A percentile compares a stretch with the other conserved stretches of the same genome.
Conservation (phyloP, 2,113 vertebrate species). For the Poeciliopsis prolifica region DNA sequence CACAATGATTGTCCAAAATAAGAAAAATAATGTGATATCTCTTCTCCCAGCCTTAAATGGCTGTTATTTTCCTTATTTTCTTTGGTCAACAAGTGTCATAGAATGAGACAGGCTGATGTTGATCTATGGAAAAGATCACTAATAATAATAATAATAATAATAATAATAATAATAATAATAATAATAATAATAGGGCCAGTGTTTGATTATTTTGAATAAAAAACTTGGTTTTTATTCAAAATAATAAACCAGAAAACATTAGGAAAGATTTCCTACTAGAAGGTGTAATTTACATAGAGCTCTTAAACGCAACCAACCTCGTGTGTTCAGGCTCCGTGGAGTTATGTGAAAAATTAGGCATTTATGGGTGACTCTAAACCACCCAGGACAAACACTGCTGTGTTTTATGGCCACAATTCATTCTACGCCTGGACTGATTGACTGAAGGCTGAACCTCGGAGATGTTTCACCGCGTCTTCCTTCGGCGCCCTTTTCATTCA, state of each 20-base stretch:
- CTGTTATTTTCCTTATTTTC: too few species aligned
- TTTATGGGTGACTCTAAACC: neutral
- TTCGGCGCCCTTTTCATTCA: neutral
- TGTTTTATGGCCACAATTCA: neutral
- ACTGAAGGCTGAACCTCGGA: neutral
- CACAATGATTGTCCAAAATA: too few species aligned
- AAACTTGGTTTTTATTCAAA: neutral
- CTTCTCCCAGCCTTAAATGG: too few species aligned
- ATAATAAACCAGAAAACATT: neutral
- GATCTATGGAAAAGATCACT: too few species aligned
- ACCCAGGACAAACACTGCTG: neutral
- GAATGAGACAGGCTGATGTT: too few species aligned
- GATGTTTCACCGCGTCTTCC: neutral
- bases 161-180: too few species aligned
- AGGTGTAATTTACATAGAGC: neutral
- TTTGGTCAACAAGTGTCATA: too few species aligned
- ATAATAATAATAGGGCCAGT: neutral
- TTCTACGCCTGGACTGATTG: neutral
- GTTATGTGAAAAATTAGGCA: constrained; percentile 46
- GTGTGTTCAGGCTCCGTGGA: constrained; percentile 2
- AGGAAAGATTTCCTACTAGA: neutral
- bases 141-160: too few species aligned
- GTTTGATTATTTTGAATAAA: neutral
- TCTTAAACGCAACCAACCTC: constrained; percentile 14
- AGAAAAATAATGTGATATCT: too few species aligned